Evolutionary conservation across 53 echinoderm and acorn worm species (phyloP).

Genomic region (Crossaster papposus): DNA sequence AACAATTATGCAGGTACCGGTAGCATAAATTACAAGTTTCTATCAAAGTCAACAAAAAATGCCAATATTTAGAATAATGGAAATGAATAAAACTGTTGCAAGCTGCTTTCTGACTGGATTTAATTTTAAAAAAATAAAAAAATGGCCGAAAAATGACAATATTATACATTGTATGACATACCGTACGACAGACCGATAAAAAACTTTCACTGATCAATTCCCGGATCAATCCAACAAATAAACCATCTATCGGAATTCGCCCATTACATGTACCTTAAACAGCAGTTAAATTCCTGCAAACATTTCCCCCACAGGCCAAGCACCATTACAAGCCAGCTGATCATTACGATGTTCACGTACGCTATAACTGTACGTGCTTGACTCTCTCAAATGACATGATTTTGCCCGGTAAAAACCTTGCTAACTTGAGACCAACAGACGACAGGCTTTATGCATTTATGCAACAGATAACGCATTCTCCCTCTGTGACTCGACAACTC

Average conservation of each 20-base stretch:
- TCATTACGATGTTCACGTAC: neutral
- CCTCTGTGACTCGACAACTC: conserved; percentile 20
- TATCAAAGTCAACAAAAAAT: too few relatives aligned
- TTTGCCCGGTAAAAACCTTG: neutral
- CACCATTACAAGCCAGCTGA: neutral
- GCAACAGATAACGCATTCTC: conserved; percentile 23
- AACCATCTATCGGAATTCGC: neutral
- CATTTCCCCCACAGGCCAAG: neutral
- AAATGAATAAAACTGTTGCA: too few relatives aligned
- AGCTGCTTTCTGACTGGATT: too few relatives aligned
- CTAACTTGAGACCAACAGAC: neutral
- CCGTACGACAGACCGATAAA: too few relatives aligned
- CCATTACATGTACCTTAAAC: neutral
- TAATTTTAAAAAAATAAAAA: too few relatives aligned
- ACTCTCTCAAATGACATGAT: neutral
- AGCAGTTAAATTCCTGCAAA: neutral
- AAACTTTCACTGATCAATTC: neutral
- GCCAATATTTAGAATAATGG: too few relatives aligned
- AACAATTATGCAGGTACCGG: too few relatives aligned
- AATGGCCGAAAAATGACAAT: too few relatives aligned
- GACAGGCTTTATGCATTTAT: conserved; percentile 49
- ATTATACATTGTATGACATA: too few relatives aligned
- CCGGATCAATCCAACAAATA: neutral
- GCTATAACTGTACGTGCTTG: neutral
- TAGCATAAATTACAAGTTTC: too few relatives aligned